These are phyloP conservation scores for Hemithea aestivaria DNA, from an alignment of 2,888 invertebrate species.

Conservation along the genomic window DNA sequence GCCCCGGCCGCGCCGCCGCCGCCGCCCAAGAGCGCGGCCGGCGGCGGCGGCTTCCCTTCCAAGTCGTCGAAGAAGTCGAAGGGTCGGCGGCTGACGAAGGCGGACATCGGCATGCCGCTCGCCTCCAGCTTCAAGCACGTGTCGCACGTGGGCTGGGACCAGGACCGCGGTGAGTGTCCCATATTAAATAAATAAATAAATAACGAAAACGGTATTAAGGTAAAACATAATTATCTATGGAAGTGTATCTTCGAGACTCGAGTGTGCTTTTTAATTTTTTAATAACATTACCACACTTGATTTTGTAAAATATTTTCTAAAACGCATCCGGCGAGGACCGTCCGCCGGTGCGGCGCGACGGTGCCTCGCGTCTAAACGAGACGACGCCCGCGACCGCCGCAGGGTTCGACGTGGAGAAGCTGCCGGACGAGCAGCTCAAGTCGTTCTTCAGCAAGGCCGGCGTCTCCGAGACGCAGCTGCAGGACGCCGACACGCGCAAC, in stretches of 20 bases:
- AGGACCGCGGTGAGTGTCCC: constrained; percentile 82
- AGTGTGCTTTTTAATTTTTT: too few relatives aligned
- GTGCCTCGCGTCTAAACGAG: too few relatives aligned
- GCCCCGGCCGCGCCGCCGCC: constrained; percentile 26
- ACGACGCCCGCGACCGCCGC: constrained; percentile 35
- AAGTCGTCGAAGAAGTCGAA: constrained; percentile 56
- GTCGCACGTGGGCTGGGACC: constrained; percentile 96
- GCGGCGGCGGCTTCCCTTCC: constrained; percentile 10
- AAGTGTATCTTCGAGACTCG: too few relatives aligned
- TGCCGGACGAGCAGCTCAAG: constrained; percentile 79
- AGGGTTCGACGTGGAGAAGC: constrained; percentile 65
- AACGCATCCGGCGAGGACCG: too few relatives aligned
- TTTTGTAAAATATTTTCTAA: too few relatives aligned
- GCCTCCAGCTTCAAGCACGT: constrained; percentile 95
- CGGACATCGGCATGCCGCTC: constrained; percentile 93
- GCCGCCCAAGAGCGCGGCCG: constrained; percentile 36
- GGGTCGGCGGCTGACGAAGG: constrained; percentile 84
- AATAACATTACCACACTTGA: too few relatives aligned
- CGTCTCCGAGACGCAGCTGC: constrained; percentile 88
- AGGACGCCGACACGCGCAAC: constrained; percentile 90
- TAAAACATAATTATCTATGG: too few relatives aligned
- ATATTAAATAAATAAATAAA: background rate
- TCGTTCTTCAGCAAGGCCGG: constrained; percentile 88
- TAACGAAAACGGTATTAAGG: background rate
- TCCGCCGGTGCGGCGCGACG: too few relatives aligned